Base-by-base conservation (phyloP, 1,140 invertebrate species). In the Hycleus phaleratus region DNA sequence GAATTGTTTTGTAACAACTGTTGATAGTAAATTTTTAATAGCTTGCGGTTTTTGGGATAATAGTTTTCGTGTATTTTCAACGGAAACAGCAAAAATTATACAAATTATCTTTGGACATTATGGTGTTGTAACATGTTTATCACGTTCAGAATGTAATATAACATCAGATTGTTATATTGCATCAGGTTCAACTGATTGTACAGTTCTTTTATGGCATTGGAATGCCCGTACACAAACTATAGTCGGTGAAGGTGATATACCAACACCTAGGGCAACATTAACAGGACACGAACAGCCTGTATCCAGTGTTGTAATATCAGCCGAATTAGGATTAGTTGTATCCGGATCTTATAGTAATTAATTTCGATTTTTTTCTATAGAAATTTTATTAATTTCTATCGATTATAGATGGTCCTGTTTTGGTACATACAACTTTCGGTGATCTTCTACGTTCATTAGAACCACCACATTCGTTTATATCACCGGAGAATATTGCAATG, bases 41-140 rank as follows among this genome's bases (percentile, higher is more conserved):
- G 95, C 96, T n/a, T 95, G 94, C 75, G 96, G 96, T 43, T 99
- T 98, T 77, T 98, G 96, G 91, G 97, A 99, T 74, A 98, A 98
- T 74, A 97, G 94, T 75, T 99, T 99, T 77, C 79, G 97, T 25
- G 91, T 99, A 2, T 99, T 98, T 75, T 93, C 90, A 43, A 94
- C 95, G 0, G 97, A 99, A 74, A 94, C 92, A 64, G 96, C 93
- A 4, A 96, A 96, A 82, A 95, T 98, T 69, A 87, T 93, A 8
- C 97, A 99, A 77, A 97, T 98, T 63, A 86, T 99, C 12, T 99
- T 97, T 77, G 96, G 96, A 0, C 97, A 99, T 75, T 98, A 96
- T 76, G 96, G 95, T 58, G 91, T 99, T 10, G 96, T 99, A 45
- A 99, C 96, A 2, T 98, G 96, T 77, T 78, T 97, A 52, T 91